phyloP scores from a whole-genome alignment of 2,113 vertebrate genomes.

The Sinocyclocheilus maitianheensis region DNA sequence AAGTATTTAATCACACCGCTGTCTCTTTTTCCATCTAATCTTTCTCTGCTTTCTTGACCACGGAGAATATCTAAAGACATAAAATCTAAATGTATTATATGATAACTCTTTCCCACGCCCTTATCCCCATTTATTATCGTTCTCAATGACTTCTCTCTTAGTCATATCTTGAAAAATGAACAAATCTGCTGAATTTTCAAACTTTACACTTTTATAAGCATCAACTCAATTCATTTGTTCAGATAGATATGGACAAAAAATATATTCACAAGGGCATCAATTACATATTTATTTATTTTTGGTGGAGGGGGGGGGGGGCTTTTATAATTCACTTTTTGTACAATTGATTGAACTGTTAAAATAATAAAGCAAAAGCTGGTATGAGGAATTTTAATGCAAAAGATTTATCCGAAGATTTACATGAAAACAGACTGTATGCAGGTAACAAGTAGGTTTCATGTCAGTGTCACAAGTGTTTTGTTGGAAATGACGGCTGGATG shows the following conservation, averaged over 20 bases:
- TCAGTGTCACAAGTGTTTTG: slow-evolving; percentile 1
- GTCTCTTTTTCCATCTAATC: slow-evolving; percentile 15
- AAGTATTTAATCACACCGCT: slow-evolving; percentile 32
- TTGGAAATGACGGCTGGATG: slow-evolving; percentile 10
- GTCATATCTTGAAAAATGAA: not conserved
- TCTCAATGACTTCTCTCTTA: not conserved
- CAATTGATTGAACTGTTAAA: not conserved
- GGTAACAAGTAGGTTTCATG: slow-evolving; percentile 18
- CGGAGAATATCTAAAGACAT: not conserved
- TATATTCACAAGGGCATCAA: not conserved
- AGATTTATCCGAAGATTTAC: not conserved
- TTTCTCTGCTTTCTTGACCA: not conserved
- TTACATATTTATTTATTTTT: too few species aligned
- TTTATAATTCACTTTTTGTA: not conserved
- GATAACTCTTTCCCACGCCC: not conserved
- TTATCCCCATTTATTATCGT: not conserved
- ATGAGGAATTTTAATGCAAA: not conserved
- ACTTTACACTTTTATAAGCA: not conserved
- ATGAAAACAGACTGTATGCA: not conserved
- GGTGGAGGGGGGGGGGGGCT: too few species aligned
- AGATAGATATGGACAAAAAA: too few species aligned
- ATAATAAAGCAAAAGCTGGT: not conserved
- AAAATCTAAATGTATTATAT: not conserved
- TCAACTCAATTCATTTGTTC: not conserved
- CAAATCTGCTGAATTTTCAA: not conserved